Percentiles rank a stretch among this genome's conserved stretches.
Evolutionary conservation across 2,797 vertebrate genomes (phyloP).

Genomic region (Hemibagrus guttatus): DNA sequence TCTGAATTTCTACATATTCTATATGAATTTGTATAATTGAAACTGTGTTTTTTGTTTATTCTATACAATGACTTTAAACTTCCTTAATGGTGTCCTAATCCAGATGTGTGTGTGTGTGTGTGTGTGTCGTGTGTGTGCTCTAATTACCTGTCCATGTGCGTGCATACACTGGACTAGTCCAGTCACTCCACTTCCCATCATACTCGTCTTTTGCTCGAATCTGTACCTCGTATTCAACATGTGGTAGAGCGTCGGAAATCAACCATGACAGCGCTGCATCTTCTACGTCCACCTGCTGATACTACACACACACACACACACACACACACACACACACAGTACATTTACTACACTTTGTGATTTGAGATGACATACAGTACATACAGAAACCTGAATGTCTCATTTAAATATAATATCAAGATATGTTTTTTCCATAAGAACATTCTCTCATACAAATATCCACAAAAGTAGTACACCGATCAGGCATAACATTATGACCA

Average conservation of each 20-base stretch:
- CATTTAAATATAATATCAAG: not conserved
- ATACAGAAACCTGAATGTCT: not conserved
- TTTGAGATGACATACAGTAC: not conserved
- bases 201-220: slow-evolving; percentile 82
- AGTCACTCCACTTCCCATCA: slow-evolving; percentile 82
- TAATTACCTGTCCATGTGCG: slow-evolving; percentile 80
- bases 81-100: not conserved
- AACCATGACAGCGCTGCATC: slow-evolving; percentile 10
- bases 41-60: not conserved
- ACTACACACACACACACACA: slow-evolving; percentile 42
- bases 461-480: too few relatives aligned
- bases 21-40: not conserved
- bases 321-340: not conserved
- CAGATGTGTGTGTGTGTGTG: not conserved
- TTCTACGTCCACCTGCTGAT: not conserved
- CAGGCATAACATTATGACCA: too few relatives aligned
- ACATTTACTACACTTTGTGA: not conserved
- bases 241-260: slow-evolving; percentile 73
- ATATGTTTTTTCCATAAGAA: not conserved
- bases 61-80: not conserved
- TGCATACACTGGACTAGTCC: slow-evolving; percentile 74
- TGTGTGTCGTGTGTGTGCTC: slow-evolving; percentile 14
- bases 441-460: not conserved
- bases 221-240: slow-evolving; percentile 73
- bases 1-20: not conserved